Conservation (phyloP, 2,113 vertebrate species). For the Rattus norvegicus region DNA sequence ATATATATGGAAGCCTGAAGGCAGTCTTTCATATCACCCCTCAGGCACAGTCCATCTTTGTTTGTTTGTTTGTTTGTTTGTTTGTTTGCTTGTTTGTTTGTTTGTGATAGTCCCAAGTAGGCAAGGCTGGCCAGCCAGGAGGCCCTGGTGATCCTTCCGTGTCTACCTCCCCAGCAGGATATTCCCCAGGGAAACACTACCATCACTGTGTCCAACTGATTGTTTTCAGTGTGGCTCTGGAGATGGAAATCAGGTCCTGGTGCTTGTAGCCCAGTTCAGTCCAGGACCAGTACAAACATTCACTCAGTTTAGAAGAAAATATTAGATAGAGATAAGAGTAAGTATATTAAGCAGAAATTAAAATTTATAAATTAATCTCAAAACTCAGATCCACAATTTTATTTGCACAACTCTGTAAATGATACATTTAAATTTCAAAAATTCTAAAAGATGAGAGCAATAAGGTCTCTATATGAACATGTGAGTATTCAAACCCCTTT, state of each 20-base stretch:
- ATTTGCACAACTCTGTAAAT: not conserved
- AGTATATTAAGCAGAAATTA: not conserved
- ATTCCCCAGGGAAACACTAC: not conserved
- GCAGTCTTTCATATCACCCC: not conserved
- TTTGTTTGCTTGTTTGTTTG: too few species aligned
- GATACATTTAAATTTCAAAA: slow-evolving; percentile 12
- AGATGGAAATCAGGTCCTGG: not conserved
- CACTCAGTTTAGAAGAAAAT: not conserved
- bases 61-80: not conserved
- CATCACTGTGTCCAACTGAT: not conserved
- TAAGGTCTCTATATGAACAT: not conserved
- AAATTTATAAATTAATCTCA: not conserved
- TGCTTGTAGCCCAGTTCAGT: not conserved
- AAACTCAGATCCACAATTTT: not conserved
- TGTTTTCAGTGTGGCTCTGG: not conserved
- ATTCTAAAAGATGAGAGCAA: not conserved
- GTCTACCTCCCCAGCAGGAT: not conserved
- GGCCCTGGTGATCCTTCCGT: not conserved
- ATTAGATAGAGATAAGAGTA: not conserved
- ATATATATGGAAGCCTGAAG: not conserved
- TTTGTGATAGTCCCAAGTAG: not conserved
- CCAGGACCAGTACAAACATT: not conserved
- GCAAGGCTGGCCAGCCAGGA: not conserved
- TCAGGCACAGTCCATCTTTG: not conserved
- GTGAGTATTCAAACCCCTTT: not conserved